These are phyloP conservation scores for Pangasius mekongensis DNA, from an alignment of 2,797 vertebrate genomes.

Conservation along the genomic window DNA sequence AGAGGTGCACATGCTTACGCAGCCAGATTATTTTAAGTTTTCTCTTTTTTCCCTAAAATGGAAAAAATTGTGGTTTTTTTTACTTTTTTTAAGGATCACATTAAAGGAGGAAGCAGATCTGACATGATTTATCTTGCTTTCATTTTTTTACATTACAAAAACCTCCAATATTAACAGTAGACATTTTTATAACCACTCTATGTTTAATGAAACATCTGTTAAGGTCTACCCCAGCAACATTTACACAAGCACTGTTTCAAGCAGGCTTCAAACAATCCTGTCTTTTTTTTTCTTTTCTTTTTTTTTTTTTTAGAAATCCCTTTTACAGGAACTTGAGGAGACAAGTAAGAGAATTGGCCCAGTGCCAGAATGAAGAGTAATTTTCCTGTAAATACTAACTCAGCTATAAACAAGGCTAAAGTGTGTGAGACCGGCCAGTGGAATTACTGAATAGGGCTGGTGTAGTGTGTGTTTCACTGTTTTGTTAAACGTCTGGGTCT, in stretches of 20 bases:
- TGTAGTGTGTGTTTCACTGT: constrained; percentile 36
- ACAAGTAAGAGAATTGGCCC: constrained; percentile 25
- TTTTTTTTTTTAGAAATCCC: neutral
- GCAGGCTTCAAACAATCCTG: constrained; percentile 21
- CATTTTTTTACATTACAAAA: neutral
- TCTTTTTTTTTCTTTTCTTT: neutral
- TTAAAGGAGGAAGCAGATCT: neutral
- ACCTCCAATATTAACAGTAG: neutral
- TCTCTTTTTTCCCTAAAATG: too few relatives aligned
- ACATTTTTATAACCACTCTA: neutral
- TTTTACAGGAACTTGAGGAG: constrained; percentile 47
- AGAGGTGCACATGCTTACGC: neutral
- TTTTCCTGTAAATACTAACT: constrained; percentile 58
- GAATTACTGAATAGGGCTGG: constrained; percentile 27
- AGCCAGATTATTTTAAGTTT: too few relatives aligned
- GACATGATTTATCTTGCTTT: neutral
- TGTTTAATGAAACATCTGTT: constrained; percentile 13
- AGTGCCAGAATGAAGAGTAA: constrained; percentile 38
- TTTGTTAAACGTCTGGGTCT: constrained; percentile 34
- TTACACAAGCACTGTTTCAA: constrained; percentile 8
- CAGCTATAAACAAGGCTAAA: constrained; percentile 45
- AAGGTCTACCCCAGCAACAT: neutral
- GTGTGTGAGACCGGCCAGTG: constrained; percentile 20
- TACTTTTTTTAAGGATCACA: neutral
- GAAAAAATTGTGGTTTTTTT: neutral